A percentile compares a stretch with the other conserved stretches of the same genome.
These are phyloP conservation scores for Euwallacea similis DNA, from an alignment of 1,140 invertebrate species.

Conservation along the genomic window DNA sequence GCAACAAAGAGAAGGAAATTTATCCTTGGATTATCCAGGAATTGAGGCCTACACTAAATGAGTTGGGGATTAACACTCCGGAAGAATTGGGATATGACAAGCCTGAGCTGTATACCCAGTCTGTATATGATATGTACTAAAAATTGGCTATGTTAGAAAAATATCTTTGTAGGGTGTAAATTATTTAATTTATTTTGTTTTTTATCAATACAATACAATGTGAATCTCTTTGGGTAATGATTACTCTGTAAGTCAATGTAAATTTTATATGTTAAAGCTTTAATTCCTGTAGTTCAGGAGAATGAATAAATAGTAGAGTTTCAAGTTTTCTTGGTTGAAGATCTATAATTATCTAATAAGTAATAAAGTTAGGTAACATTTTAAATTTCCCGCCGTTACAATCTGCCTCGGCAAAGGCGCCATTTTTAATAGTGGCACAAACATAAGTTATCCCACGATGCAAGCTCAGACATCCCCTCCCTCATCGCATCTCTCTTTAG, in stretches of 20 bases:
- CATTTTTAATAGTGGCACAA: neutral
- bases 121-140: constrained; percentile 67
- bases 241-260: too few relatives aligned
- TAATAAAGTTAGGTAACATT: too few relatives aligned
- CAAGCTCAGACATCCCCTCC: neutral
- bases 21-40: constrained; percentile 94
- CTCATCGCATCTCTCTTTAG: neutral
- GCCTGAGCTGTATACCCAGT: constrained; percentile 86
- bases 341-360: too few relatives aligned
- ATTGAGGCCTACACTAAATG: constrained; percentile 87
- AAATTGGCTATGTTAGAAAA: too few relatives aligned
- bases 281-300: too few relatives aligned
- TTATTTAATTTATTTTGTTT: too few relatives aligned
- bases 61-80: constrained; percentile 91
- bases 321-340: too few relatives aligned
- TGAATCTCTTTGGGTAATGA: too few relatives aligned
- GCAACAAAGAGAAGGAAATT: constrained; percentile 73
- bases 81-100: constrained; percentile 97
- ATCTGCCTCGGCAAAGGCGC: neutral
- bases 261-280: neutral
- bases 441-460: neutral
- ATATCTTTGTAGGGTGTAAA: too few relatives aligned
- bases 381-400: too few relatives aligned
- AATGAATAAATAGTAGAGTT: too few relatives aligned
- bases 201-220: too few relatives aligned